Percentiles rank a stretch among this genome's conserved stretches.
phyloP scores from a whole-genome alignment of 2,888 invertebrate species.

The Hydroisotoma schaefferi region DNA sequence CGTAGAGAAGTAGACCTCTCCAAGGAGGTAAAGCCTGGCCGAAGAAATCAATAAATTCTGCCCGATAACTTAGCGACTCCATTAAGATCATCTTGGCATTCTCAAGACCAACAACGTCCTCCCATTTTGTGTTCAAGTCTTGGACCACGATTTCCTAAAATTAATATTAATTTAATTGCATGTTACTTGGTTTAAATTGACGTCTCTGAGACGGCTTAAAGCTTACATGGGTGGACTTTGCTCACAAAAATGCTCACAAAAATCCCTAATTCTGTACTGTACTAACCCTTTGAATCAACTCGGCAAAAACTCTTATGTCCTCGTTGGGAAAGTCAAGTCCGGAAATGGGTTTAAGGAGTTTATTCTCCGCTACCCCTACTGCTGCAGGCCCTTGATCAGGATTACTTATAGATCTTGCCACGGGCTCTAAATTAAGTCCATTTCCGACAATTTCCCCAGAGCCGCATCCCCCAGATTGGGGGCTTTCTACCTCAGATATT shows the following conservation, averaged over 20 bases:
- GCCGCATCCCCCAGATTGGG: too few species aligned
- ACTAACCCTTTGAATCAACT: conserved; percentile 62
- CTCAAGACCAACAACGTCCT: conserved; percentile 73
- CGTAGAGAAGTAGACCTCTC: conserved; percentile 59
- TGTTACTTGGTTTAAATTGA: not conserved
- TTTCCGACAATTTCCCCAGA: too few species aligned
- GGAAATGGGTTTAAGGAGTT: conserved; percentile 50
- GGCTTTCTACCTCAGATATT: too few species aligned
- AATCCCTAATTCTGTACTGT: not conserved
- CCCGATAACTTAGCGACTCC: conserved; percentile 74
- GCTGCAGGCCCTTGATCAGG: not conserved
- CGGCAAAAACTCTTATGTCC: conserved; percentile 65
- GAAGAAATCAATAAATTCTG: conserved; percentile 42
- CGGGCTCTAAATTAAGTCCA: not conserved
- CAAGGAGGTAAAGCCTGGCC: conserved; percentile 54
- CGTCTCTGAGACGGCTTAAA: not conserved
- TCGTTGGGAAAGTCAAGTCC: conserved; percentile 52
- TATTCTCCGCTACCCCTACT: conserved; percentile 47
- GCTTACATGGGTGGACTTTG: too few species aligned
- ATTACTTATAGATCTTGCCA: not conserved
- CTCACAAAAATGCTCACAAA: too few species aligned
- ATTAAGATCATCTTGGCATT: conserved; percentile 72
- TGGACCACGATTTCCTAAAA: conserved; percentile 62
- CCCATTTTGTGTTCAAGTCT: conserved; percentile 70
- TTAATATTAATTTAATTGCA: conserved; percentile 1